A percentile compares a stretch with the other conserved stretches of the same genome.
Evolutionary conservation across 2,888 invertebrate species (phyloP).

Genomic region (Zhuqinia jingwanae): DNA sequence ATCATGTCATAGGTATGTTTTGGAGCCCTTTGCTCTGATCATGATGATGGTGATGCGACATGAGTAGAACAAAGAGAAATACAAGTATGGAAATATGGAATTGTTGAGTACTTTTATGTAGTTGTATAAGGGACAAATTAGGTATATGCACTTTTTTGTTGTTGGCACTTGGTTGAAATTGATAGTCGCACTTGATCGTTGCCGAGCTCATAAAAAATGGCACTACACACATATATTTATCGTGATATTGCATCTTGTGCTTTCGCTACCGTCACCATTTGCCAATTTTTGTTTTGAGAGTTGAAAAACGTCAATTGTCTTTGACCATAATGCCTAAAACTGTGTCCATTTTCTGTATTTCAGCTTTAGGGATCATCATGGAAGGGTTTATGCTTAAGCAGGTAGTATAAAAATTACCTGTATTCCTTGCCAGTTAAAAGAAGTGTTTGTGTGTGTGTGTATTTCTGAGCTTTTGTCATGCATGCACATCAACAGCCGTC

Average conservation of each 20-base stretch:
- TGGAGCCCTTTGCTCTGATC: not conserved
- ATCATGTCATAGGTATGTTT: too few species aligned
- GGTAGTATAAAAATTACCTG: not conserved
- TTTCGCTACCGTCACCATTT: not conserved
- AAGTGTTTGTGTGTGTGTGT: too few species aligned
- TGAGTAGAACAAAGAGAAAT: not conserved
- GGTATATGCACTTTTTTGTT: not conserved
- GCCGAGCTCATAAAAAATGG: not conserved
- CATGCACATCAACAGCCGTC: constrained; percentile 1
- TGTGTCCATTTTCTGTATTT: constrained; percentile 14
- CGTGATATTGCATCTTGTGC: not conserved
- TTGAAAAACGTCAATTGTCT: not conserved
- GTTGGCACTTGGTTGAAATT: not conserved
- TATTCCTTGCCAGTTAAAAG: not conserved
- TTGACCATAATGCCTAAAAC: constrained; percentile 50
- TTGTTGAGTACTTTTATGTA: not conserved
- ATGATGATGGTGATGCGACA: not conserved
- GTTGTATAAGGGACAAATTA: not conserved
- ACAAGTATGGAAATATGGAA: not conserved
- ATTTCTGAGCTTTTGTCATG: constrained; percentile 16
- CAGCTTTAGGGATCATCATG: not conserved
- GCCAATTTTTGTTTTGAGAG: not conserved
- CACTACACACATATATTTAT: not conserved
- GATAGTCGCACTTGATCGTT: too few species aligned
- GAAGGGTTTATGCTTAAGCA: not conserved